Conservation (phyloP, 1,140 invertebrate species). For the Danaus melanippus region DNA sequence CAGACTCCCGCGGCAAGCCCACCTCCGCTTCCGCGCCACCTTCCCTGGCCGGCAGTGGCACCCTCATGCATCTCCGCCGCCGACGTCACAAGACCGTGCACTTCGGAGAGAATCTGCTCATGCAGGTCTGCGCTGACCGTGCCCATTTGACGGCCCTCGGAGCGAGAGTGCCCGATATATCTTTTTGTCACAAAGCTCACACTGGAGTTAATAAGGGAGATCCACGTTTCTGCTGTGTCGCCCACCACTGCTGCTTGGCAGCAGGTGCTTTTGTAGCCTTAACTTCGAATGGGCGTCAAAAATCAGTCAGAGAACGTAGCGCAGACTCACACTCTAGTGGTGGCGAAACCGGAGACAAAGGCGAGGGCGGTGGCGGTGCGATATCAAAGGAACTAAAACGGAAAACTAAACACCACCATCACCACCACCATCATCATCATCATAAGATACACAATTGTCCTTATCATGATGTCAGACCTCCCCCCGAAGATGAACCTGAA, state of each 20-base stretch:
- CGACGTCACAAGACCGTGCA: slow-evolving; percentile 82
- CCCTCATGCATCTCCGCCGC: slow-evolving; percentile 73
- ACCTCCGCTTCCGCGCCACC: slow-evolving; percentile 54
- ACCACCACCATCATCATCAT: slow-evolving; percentile 62
- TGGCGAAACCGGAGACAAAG: slow-evolving; percentile 58
- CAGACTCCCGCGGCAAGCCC: slow-evolving; percentile 57
- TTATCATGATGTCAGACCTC: slow-evolving; percentile 55
- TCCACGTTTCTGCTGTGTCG: slow-evolving; percentile 63
- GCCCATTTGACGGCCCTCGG: slow-evolving; percentile 64
- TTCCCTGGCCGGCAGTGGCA: slow-evolving; percentile 65
- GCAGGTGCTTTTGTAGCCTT: slow-evolving; percentile 54
- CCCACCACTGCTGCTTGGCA: slow-evolving; percentile 67
- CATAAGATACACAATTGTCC: slow-evolving; percentile 64
- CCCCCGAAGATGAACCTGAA: slow-evolving; percentile 52
- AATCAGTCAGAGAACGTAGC: slow-evolving; percentile 50
- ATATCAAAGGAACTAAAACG: slow-evolving; percentile 38
- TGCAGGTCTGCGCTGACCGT: slow-evolving; percentile 78
- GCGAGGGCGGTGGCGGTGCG: slow-evolving; percentile 41
- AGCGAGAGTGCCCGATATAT: slow-evolving; percentile 63
- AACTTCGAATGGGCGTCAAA: slow-evolving; percentile 45
- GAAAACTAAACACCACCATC: slow-evolving; percentile 51
- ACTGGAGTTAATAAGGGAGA: slow-evolving; percentile 57
- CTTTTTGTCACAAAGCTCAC: slow-evolving; percentile 66
- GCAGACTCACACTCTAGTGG: slow-evolving; percentile 63
- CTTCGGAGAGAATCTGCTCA: slow-evolving; percentile 80